Percentiles rank a stretch among this genome's conserved stretches.
Conservation (phyloP, 2,113 vertebrate genomes). For the Rana temporaria region DNA sequence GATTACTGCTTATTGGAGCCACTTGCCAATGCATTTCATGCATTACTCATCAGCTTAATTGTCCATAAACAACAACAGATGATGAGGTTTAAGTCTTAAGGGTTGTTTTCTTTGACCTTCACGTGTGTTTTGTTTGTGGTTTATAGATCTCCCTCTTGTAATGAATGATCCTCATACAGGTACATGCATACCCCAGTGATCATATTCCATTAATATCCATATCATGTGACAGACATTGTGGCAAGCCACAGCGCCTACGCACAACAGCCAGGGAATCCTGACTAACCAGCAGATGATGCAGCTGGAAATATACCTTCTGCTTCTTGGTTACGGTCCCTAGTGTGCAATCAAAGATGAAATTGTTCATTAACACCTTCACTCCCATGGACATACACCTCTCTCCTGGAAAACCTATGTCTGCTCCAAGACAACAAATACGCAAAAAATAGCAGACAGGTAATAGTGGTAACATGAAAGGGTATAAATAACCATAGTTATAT, state of each 20-base stretch:
- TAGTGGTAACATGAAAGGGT: neutral
- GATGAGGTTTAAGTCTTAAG: neutral
- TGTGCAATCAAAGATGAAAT: conserved; percentile 24
- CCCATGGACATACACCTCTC: conserved; percentile 17
- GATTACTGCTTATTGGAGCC: too few species aligned
- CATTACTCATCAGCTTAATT: too few species aligned
- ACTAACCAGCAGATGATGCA: conserved; percentile 35
- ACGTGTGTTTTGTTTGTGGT: conserved; percentile 5
- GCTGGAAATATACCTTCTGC: conserved; percentile 31
- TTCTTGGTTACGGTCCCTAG: conserved; percentile 32
- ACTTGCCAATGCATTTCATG: too few species aligned
- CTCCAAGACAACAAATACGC: neutral
- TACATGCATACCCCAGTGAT: conserved; percentile 5
- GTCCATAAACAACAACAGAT: too few species aligned
- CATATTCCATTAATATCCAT: neutral
- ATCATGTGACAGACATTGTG: neutral
- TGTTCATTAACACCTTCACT: conserved; percentile 29
- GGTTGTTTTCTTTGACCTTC: neutral
- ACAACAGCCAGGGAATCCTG: conserved; percentile 14
- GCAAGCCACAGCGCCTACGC: neutral
- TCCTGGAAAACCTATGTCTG: conserved; percentile 1
- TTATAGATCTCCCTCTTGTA: neutral
- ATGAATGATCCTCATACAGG: neutral
- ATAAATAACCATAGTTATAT: neutral
- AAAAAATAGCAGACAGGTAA: neutral